These are phyloP conservation scores for Leucoraja ocellata DNA, from an alignment of 2,797 vertebrate genomes.

Conservation along the genomic window DNA sequence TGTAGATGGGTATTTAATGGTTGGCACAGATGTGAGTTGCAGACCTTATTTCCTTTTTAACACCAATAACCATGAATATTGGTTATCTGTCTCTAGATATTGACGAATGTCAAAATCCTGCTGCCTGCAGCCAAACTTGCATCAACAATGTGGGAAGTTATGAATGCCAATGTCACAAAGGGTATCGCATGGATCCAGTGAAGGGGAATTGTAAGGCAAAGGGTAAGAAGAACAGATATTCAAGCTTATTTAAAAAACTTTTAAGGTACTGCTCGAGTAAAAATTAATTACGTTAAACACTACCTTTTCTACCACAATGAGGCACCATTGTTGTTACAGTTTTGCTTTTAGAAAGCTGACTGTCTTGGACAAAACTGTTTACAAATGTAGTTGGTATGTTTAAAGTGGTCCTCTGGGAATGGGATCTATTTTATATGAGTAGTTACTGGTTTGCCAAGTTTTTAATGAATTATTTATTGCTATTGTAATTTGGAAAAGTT, in stretches of 20 bases:
- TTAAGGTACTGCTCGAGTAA: too few species aligned
- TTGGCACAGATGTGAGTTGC: too few species aligned
- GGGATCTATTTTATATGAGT: too few species aligned
- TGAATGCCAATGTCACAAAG: slow-evolving; percentile 91
- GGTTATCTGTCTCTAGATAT: slow-evolving; percentile 67
- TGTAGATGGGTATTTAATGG: too few species aligned
- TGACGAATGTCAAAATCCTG: slow-evolving; percentile 89
- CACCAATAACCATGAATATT: slow-evolving; percentile 12
- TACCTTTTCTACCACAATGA: too few species aligned
- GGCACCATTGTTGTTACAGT: not conserved
- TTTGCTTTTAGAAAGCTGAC: not conserved
- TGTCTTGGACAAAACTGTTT: not conserved
- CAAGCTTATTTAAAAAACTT: slow-evolving; percentile 17
- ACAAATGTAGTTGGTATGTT: not conserved
- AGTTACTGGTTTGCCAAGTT: too few species aligned
- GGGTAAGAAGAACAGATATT: slow-evolving; percentile 62
- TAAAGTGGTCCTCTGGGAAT: too few species aligned
- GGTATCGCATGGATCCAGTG: slow-evolving; percentile 93
- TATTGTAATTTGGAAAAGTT: too few species aligned
- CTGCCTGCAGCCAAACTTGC: slow-evolving; percentile 96
- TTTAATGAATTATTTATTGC: too few species aligned
- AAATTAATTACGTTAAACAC: too few species aligned
- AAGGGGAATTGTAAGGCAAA: slow-evolving; percentile 93
- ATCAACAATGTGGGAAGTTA: slow-evolving; percentile 96
- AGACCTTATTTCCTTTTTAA: too few species aligned